Percentiles rank a stretch among this genome's conserved stretches.
Conservation (phyloP, 1,140 invertebrate genomes). For the Rhynchophorus ferrugineus region DNA sequence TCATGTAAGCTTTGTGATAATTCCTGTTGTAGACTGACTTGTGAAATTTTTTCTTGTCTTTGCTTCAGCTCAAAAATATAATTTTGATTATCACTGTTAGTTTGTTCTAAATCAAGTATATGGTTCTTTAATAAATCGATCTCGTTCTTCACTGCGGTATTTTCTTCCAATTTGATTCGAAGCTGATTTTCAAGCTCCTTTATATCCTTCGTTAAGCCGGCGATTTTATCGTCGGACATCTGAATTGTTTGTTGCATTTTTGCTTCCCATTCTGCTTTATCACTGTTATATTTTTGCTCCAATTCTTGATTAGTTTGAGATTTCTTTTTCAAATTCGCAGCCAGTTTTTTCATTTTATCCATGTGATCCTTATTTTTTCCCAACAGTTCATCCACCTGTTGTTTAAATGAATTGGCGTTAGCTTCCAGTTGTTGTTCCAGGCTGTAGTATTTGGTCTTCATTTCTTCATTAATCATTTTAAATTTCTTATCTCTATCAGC, state of each 20-base stretch:
- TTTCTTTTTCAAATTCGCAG: slow-evolving; percentile 67
- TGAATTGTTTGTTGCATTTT: slow-evolving; percentile 40
- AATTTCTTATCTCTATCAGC: slow-evolving; percentile 50
- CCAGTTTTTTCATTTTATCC: slow-evolving; percentile 71
- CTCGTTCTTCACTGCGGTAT: slow-evolving; percentile 18
- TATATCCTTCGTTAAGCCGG: slow-evolving; percentile 31
- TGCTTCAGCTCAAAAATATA: slow-evolving; percentile 22
- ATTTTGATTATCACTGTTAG: slow-evolving; percentile 23
- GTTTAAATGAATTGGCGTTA: slow-evolving; percentile 31
- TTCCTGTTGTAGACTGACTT: slow-evolving; percentile 30
- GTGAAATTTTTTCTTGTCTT: slow-evolving; percentile 22
- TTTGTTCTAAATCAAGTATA: slow-evolving; percentile 18
- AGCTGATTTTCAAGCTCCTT: slow-evolving; percentile 30
- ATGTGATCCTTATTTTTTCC: slow-evolving; percentile 48
- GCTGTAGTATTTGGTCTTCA: slow-evolving; percentile 38
- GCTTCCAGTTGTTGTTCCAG: slow-evolving; percentile 40
- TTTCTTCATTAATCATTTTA: slow-evolving; percentile 42
- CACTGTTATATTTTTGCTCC: slow-evolving; percentile 45
- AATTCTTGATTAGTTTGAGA: slow-evolving; percentile 53
- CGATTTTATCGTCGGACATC: slow-evolving; percentile 36
- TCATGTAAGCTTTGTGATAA: slow-evolving; percentile 26
- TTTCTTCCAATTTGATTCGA: slow-evolving; percentile 30
- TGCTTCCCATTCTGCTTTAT: slow-evolving; percentile 34
- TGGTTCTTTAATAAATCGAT: slow-evolving; percentile 10
- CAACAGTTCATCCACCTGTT: slow-evolving; percentile 42